A percentile compares a stretch with the other conserved stretches of the same genome.
Conservation (phyloP, 2,797 vertebrate genomes). For the Adelosebastes latens region DNA sequence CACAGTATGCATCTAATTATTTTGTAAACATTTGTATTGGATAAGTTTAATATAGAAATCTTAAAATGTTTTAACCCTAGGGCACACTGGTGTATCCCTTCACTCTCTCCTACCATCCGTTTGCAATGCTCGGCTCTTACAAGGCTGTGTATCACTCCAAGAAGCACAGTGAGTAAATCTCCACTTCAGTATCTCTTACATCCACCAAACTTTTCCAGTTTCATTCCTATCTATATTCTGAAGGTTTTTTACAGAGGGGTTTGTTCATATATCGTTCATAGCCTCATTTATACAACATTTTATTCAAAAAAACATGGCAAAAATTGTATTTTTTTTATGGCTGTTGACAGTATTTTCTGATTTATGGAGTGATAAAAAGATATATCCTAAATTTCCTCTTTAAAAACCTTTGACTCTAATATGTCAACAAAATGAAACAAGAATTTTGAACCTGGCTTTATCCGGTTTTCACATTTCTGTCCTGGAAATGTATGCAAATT, state of each 20-base stretch:
- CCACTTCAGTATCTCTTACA: too few relatives aligned
- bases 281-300: too few relatives aligned
- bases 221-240: too few relatives aligned
- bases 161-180: constrained; percentile 82
- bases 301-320: too few relatives aligned
- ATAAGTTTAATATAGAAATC: not conserved
- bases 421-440: too few relatives aligned
- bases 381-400: fast-evolving
- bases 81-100: constrained; percentile 79
- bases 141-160: constrained; percentile 83
- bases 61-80: constrained; percentile 28
- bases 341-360: too few relatives aligned
- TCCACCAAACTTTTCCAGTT: too few relatives aligned
- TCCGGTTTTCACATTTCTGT: not conserved
- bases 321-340: too few relatives aligned
- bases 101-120: constrained; percentile 86
- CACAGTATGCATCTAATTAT: fast-evolving
- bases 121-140: constrained; percentile 88
- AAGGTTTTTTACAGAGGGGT: fast-evolving
- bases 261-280: too few relatives aligned
- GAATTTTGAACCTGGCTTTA: not conserved
- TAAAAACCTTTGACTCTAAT: too few relatives aligned
- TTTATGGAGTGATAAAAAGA: too few relatives aligned
- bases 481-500: not conserved
- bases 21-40: not conserved